Evolutionary conservation across 2,888 invertebrate genomes (phyloP), one percentile per base, ranked within the genome.

Genomic region (Gryllus longicercus): DNA sequence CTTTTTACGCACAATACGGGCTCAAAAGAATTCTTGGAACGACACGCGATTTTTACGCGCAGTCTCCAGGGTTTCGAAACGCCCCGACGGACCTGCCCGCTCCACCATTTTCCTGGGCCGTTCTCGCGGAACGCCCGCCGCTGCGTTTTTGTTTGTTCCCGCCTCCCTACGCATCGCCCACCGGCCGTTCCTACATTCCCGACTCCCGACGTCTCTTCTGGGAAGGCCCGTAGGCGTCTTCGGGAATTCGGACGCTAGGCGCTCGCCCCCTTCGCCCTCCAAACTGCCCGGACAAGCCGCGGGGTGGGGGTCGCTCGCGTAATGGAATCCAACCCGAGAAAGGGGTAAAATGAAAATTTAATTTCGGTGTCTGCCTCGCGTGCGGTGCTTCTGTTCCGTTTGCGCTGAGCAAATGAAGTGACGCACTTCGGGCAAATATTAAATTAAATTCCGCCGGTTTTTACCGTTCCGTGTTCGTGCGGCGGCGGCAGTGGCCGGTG

Each of bases 271-370:
- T 14, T 63, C 63, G 63, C 63, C 38, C 8, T 38, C 38, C 38
- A 8, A 38, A 8, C 38, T 8, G 38, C 38, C 38, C 38, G 1
- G 38, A 38, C 38, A 0, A 8, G 38, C 38, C 0, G 38, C 8
- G 38, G 38, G 21, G 21, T 21, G 21, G 21, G n/a, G 63, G 38
- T 5, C 63, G 63, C 63, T 4, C 63, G 63, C 4, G 63, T 63
- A 63, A 63, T 63, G 63, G 63, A 63, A 63, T 63, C 63, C 63
- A 63, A 63, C 63, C 63, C 16, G 16, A 63, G 16, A 63, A 63
- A 63, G n/a, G 63, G 63, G 16, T n/a, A 38, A n/a, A 63, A 63
- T 63, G n/a, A 63, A 63, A 63, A 63, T 63, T 63, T 63, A 63
- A 63, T 63, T 63, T 63, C n/a, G 63, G 3, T 63, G 14, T n/a